Percentiles rank a stretch among this genome's conserved stretches.
These are phyloP conservation scores for Chrysotoxum bicinctum DNA, from an alignment of 2,888 invertebrate genomes.

Conservation along the genomic window DNA sequence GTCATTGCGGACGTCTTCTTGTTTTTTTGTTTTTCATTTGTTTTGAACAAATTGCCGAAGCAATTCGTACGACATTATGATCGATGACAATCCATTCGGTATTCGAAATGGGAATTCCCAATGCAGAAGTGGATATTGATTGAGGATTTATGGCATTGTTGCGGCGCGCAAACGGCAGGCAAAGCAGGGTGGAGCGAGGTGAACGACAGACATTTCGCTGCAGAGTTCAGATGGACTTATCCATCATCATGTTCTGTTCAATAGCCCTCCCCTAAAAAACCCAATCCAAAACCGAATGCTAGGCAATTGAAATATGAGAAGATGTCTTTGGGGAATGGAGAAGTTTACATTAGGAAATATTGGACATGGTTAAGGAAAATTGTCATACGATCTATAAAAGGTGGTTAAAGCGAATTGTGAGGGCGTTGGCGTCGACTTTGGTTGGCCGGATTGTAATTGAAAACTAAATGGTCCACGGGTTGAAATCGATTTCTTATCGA, in stretches of 20 bases:
- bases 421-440: constrained; percentile 35
- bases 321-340: constrained; percentile 32
- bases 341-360: constrained; percentile 59
- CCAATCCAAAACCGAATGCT: neutral
- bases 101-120: constrained; percentile 72
- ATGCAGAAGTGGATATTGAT: constrained; percentile 71
- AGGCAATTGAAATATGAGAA: constrained; percentile 54
- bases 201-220: constrained; percentile 52
- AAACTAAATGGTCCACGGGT: constrained; percentile 42
- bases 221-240: constrained; percentile 67
- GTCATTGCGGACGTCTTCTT: constrained; percentile 37
- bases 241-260: constrained; percentile 62
- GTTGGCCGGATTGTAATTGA: constrained; percentile 36
- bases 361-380: constrained; percentile 43
- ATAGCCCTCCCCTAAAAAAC: constrained; percentile 1
- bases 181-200: constrained; percentile 57
- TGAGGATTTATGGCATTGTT: constrained; percentile 69
- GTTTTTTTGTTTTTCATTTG: constrained; percentile 59
- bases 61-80: constrained; percentile 73
- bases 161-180: constrained; percentile 54
- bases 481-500: constrained; percentile 62
- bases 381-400: constrained; percentile 37
- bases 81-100: constrained; percentile 71
- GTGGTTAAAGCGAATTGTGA: constrained; percentile 32
- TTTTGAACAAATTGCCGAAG: constrained; percentile 73